Evolutionary conservation across 2,797 vertebrate species (phyloP), one percentile per base, ranked within the genome.

Genomic region (Enteromius paludinosus): DNA sequence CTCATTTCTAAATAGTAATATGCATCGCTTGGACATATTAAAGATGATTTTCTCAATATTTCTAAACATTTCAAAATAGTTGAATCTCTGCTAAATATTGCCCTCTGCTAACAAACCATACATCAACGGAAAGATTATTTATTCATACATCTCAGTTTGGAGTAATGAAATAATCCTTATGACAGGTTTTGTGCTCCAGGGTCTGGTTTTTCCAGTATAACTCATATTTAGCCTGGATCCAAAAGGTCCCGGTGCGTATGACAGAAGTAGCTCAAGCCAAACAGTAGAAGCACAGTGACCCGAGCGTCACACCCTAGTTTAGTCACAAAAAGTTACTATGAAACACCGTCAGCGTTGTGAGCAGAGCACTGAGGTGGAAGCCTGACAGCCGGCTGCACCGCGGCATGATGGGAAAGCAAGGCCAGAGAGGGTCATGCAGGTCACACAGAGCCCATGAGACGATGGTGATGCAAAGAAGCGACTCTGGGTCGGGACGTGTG

Each of bases 321-420:
- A 41, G 12, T 69, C 33, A 33, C 49, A 8, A 56, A 30, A 30
- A 30, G 38, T 59, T 28, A 17, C n/a, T 43, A 72, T 81, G 7
- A 81, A 72, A 78, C 49, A 28, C 15, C 33, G 4, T 10, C 23
- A 33, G 41, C 3, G 78, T 20, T 30, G 65, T 12, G 66, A 79
- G 35, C 64, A 61, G 68, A 59, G 62, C 28, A 11, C 75, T 30
- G 65, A 71, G 72, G 73, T 45, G 35, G 43, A 30, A 59, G 78
- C 65, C 61, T 66, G 61, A 41, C 18, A 43, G 73, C 49, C 35
- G 38, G 81, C 64, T n/a, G 41, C 69, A 35, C n/a, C 33, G 7
- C 6, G 20, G 78, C 72, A 77, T 61, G 79, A 71, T 77, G 79
- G 78, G 54, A 76, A 64, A 76, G 72, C 81, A 82, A 77, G 54